phyloP scores from a whole-genome alignment of 2,113 vertebrate genomes.

The Toxostoma redivivum region DNA sequence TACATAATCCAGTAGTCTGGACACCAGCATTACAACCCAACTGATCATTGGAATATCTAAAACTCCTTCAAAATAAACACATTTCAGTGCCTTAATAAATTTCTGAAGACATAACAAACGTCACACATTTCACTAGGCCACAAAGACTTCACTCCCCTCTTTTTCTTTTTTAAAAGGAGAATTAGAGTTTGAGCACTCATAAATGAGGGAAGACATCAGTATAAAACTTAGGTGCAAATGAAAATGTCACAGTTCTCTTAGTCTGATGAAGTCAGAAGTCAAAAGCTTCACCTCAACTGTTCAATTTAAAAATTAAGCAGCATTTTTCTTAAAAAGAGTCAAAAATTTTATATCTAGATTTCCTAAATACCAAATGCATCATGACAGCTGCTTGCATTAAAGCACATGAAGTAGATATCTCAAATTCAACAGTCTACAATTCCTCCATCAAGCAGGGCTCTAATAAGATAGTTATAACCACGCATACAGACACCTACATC shows the following conservation, averaged over 20 bases:
- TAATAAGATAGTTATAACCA: background rate
- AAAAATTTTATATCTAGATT: background rate
- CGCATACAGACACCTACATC: background rate
- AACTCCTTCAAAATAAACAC: constrained; percentile 78
- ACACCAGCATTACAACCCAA: constrained; percentile 98
- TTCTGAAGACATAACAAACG: background rate
- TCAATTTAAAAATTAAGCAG: background rate
- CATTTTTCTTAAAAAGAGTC: background rate
- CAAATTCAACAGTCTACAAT: background rate
- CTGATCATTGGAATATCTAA: constrained; percentile 99
- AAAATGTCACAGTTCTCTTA: background rate
- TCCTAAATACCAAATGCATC: background rate
- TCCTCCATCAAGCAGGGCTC: background rate
- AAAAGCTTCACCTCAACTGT: background rate
- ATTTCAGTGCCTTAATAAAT: background rate
- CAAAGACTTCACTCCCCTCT: background rate
- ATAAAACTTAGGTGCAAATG: background rate
- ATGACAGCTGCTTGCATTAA: background rate
- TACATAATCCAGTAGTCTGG: constrained; percentile 93
- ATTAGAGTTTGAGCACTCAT: background rate
- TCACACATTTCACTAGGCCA: background rate
- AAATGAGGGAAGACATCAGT: background rate
- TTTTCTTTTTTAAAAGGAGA: background rate
- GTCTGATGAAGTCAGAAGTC: background rate
- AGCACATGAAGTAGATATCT: background rate